These are phyloP conservation scores for Diceros bicornis DNA, from an alignment of 2,797 vertebrate species.

Conservation along the genomic window DNA sequence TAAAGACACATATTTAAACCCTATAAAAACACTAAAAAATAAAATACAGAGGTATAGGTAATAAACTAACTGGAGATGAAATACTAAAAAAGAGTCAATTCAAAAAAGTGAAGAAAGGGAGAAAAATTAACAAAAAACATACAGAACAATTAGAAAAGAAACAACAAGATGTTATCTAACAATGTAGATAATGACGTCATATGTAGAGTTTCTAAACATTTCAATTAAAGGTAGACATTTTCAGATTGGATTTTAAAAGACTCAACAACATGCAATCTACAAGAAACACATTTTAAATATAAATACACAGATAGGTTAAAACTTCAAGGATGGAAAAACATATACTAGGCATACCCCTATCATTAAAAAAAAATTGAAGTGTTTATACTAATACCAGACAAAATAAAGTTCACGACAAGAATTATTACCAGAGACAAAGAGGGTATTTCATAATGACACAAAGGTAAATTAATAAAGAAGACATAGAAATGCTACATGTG, in stretches of 20 bases:
- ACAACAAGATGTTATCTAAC: neutral
- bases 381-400: neutral
- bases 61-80: neutral
- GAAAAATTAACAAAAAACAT: neutral
- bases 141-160: conserved; percentile 1
- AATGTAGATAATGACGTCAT: neutral
- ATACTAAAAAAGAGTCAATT: neutral
- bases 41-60: neutral
- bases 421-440: neutral
- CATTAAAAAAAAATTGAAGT: neutral
- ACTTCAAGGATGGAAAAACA: neutral
- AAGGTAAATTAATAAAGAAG: neutral
- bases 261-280: neutral
- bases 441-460: neutral
- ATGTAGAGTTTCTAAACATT: neutral
- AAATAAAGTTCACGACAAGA: neutral
- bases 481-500: neutral
- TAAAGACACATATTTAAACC: neutral
- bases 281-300: neutral
- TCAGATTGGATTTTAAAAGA: neutral
- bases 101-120: neutral
- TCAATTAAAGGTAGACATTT: neutral
- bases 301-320: neutral
- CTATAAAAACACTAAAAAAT: neutral
- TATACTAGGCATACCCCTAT: neutral